Percentiles rank a stretch among this genome's conserved stretches.
Evolutionary conservation across 2,888 invertebrate genomes (phyloP).

Genomic region (Beris chalybata): DNA sequence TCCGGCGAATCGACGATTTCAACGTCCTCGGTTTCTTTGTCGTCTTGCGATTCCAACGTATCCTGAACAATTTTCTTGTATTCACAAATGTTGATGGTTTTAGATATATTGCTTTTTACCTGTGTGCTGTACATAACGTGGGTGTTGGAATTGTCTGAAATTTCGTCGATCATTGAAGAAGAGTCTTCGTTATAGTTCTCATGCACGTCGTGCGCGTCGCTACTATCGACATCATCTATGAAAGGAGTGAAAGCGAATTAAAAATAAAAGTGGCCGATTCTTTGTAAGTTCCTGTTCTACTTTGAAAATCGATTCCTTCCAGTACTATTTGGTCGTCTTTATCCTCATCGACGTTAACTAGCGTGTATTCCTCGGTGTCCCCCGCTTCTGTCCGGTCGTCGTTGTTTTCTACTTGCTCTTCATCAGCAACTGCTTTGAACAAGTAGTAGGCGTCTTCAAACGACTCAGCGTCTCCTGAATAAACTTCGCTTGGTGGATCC

Average conservation of each 20-base stretch:
- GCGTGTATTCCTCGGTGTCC: slow-evolving; percentile 1
- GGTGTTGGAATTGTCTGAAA: slow-evolving; percentile 2
- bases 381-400: neutral
- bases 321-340: slow-evolving; percentile 38
- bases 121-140: neutral
- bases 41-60: slow-evolving; percentile 19
- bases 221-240: neutral
- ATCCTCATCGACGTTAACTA: slow-evolving; percentile 32
- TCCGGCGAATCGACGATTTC: slow-evolving; percentile 35
- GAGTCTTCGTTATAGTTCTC: slow-evolving; percentile 6
- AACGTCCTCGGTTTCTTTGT: slow-evolving; percentile 42
- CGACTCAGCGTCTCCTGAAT: neutral
- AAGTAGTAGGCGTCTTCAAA: slow-evolving; percentile 1
- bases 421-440: neutral
- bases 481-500: neutral
- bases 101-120: no score
- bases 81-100: no score
- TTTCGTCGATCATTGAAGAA: slow-evolving; percentile 4
- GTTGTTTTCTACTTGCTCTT: neutral
- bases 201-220: slow-evolving; percentile 1
- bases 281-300: neutral
- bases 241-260: neutral
- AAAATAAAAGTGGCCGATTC: no score
- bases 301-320: neutral
- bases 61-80: no score